Evolutionary conservation across 2,797 vertebrate genomes (phyloP).

Genomic region (Rousettus madagascariensis): DNA sequence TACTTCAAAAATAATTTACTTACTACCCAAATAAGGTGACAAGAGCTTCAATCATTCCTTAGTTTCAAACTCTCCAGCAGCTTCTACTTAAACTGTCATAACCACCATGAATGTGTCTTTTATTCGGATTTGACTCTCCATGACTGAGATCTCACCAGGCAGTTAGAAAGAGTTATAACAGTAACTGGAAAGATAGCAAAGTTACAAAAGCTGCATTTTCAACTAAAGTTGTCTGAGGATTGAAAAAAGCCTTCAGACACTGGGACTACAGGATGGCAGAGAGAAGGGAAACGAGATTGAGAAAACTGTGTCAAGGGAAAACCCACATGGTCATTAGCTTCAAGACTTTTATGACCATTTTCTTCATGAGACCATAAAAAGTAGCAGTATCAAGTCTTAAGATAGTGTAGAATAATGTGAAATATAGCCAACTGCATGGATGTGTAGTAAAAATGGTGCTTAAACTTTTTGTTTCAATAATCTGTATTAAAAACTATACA

Average conservation of each 20-base stretch:
- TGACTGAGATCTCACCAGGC: not conserved
- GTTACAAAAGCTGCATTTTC: slow-evolving; percentile 34
- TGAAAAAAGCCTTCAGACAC: not conserved
- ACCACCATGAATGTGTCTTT: not conserved
- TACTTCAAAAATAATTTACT: slow-evolving; percentile 26
- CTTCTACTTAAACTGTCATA: not conserved
- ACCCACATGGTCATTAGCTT: not conserved
- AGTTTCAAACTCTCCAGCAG: not conserved
- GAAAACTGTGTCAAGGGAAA: not conserved
- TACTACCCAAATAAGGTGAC: slow-evolving; percentile 18
- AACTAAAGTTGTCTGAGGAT: not conserved
- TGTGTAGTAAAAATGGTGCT: slow-evolving; percentile 38
- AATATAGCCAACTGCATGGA: not conserved
- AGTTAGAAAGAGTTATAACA: not conserved
- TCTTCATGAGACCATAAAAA: not conserved
- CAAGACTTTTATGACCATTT: not conserved
- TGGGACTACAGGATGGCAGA: not conserved
- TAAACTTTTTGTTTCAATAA: slow-evolving; percentile 54
- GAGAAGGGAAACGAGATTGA: not conserved
- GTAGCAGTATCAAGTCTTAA: not conserved
- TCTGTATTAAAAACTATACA: slow-evolving; percentile 42
- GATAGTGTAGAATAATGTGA: not conserved
- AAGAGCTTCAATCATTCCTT: slow-evolving; percentile 12
- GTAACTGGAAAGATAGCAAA: slow-evolving; percentile 26
- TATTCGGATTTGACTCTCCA: not conserved